Evolutionary conservation across 2,113 vertebrate genomes (phyloP).

Genomic region (Sinocyclocheilus grahami): DNA sequence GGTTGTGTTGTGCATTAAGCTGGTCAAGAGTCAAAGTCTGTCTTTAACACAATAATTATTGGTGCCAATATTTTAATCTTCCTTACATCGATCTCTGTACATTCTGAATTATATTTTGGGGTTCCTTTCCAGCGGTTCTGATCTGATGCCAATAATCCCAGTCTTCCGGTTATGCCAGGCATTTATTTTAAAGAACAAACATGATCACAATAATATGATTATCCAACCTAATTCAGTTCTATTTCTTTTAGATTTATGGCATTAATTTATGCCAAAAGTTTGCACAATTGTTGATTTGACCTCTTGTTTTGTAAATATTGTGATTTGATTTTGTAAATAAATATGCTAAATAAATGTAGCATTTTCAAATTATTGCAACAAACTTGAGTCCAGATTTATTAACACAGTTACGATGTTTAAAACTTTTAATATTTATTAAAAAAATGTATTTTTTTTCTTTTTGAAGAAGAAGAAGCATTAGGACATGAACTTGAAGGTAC

Average conservation of each 20-base stretch:
- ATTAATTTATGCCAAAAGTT: background rate
- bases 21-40: background rate
- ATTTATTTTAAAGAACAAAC: background rate
- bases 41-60: background rate
- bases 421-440: no score
- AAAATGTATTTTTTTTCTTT: no score
- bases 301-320: background rate
- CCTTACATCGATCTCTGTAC: background rate
- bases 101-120: background rate
- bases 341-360: conserved; percentile 14
- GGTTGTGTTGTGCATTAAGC: conserved; percentile 17
- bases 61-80: background rate
- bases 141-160: background rate
- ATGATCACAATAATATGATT: background rate
- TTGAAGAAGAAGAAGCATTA: background rate
- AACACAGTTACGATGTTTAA: background rate
- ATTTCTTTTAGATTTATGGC: background rate
- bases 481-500: background rate
- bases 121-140: background rate
- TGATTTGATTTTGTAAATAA: background rate
- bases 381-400: background rate
- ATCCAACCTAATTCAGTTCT: background rate
- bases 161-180: background rate
- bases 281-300: conserved; percentile 7
- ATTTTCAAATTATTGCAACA: background rate